These are phyloP conservation scores for Drosophila nebulosa DNA, from an alignment of 1,140 invertebrate species.

Conservation along the genomic window DNA sequence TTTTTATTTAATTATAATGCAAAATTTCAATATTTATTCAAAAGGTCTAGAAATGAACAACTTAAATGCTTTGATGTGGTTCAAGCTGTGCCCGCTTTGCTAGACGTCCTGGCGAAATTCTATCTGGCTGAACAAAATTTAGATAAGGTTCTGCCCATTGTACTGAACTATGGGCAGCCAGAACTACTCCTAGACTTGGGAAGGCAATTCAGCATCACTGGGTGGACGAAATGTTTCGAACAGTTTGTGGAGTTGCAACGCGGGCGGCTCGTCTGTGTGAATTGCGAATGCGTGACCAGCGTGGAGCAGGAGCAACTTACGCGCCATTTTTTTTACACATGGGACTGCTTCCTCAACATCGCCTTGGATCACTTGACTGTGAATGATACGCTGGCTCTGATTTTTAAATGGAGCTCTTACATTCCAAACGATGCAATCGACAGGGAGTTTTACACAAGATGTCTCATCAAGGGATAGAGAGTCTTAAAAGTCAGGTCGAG, in stretches of 20 bases:
- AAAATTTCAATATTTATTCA: background rate
- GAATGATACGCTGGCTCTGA: conserved; percentile 63
- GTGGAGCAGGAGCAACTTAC: conserved; percentile 69
- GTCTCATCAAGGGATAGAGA: conserved; percentile 64
- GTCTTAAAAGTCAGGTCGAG: background rate
- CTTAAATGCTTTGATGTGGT: conserved; percentile 77
- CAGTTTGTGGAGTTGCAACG: conserved; percentile 74
- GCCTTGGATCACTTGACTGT: conserved; percentile 65
- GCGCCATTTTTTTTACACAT: conserved; percentile 74
- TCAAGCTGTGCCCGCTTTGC: conserved; percentile 62
- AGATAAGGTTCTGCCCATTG: conserved; percentile 72
- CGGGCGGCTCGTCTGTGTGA: conserved; percentile 64
- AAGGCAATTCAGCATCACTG: conserved; percentile 47
- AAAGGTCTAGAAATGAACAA: conserved; percentile 71
- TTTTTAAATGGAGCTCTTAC: conserved; percentile 76
- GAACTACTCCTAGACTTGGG: conserved; percentile 67
- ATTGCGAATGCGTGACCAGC: conserved; percentile 64
- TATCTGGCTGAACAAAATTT: conserved; percentile 73
- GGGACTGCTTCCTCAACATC: conserved; percentile 77
- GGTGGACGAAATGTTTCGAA: conserved; percentile 74
- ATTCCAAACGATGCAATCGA: conserved; percentile 80
- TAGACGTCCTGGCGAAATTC: conserved; percentile 74
- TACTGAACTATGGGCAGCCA: conserved; percentile 68
- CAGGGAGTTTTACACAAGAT: conserved; percentile 74
- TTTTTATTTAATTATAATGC: background rate